phyloP scores from a whole-genome alignment of 2,797 vertebrate species.

The Protosalanx chinensis region DNA sequence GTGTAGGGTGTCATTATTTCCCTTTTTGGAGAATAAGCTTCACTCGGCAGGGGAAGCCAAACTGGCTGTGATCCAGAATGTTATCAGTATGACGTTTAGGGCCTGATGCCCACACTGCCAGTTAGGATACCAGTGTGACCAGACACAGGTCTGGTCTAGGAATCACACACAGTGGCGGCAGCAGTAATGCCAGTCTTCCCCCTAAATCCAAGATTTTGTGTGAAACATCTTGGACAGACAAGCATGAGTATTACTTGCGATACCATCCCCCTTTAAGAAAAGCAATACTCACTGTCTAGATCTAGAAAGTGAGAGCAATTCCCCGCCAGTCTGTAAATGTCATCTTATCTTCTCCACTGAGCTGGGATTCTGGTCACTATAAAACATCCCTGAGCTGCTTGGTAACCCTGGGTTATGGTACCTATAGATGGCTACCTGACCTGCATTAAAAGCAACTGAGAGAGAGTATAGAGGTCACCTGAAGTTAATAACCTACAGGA shows the following conservation, averaged over 20 bases:
- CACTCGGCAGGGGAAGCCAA: background rate
- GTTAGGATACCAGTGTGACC: background rate
- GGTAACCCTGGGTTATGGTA: constrained; percentile 9
- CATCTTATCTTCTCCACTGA: constrained; percentile 22
- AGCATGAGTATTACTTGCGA: background rate
- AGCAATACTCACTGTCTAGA: background rate
- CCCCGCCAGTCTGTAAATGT: constrained; percentile 15
- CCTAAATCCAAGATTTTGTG: too few species aligned
- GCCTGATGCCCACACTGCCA: constrained; percentile 1
- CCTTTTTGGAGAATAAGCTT: background rate
- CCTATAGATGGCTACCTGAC: constrained; percentile 18
- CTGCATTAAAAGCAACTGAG: background rate
- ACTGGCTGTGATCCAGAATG: constrained; percentile 15
- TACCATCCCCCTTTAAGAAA: background rate
- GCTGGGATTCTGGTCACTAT: constrained; percentile 23
- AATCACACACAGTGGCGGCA: background rate
- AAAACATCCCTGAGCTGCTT: constrained; percentile 33
- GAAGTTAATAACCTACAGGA: background rate
- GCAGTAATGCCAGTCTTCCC: background rate
- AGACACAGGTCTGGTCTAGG: background rate
- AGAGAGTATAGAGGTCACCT: background rate
- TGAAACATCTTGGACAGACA: background rate
- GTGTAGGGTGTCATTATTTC: constrained; percentile 11
- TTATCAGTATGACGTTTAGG: background rate
- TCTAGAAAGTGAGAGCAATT: constrained; percentile 9